These are phyloP conservation scores for Formica exsecta DNA, from an alignment of 1,140 invertebrate genomes.

Conservation along the genomic window DNA sequence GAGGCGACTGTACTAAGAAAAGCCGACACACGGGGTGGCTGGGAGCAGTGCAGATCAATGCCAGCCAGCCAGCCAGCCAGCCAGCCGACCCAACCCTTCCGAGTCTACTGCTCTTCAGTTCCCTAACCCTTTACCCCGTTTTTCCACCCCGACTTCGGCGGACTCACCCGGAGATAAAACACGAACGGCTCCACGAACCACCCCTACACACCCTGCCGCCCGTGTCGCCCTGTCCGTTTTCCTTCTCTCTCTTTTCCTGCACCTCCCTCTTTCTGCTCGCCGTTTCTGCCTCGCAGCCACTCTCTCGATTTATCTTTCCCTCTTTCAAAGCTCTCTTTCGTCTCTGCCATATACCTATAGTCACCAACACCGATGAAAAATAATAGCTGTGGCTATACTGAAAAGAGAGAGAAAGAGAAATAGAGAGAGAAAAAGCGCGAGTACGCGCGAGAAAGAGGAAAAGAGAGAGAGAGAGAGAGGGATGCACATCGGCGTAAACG, in stretches of 20 bases:
- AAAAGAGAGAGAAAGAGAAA: constrained; percentile 33
- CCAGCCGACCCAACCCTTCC: constrained; percentile 80
- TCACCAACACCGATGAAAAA: constrained; percentile 76
- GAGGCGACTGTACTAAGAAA: constrained; percentile 79
- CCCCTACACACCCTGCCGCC: constrained; percentile 56
- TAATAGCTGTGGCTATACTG: constrained; percentile 75
- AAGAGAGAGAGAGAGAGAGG: constrained; percentile 6
- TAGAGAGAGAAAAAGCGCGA: constrained; percentile 7
- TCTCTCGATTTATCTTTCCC: constrained; percentile 66
- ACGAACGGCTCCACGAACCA: constrained; percentile 74
- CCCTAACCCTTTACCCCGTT: constrained; percentile 78
- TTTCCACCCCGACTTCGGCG: constrained; percentile 77
- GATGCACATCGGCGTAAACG: constrained; percentile 72
- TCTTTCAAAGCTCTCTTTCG: constrained; percentile 67
- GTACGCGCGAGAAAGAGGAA: constrained; percentile 20
- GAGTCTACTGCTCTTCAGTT: constrained; percentile 76
- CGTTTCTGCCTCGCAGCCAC: constrained; percentile 45
- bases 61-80: constrained; percentile 69
- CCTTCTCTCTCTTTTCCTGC: constrained; percentile 23
- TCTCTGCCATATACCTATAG: constrained; percentile 64
- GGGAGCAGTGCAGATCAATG: constrained; percentile 81
- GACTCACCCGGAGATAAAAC: constrained; percentile 78
- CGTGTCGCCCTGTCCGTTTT: constrained; percentile 43
- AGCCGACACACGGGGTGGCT: constrained; percentile 80
- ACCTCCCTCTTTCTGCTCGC: constrained; percentile 48